Percentiles rank a stretch among this genome's conserved stretches.
phyloP scores from a whole-genome alignment of 30 jellyfish, hydroid and myxozoan species.

The Cassiopea andromeda region DNA sequence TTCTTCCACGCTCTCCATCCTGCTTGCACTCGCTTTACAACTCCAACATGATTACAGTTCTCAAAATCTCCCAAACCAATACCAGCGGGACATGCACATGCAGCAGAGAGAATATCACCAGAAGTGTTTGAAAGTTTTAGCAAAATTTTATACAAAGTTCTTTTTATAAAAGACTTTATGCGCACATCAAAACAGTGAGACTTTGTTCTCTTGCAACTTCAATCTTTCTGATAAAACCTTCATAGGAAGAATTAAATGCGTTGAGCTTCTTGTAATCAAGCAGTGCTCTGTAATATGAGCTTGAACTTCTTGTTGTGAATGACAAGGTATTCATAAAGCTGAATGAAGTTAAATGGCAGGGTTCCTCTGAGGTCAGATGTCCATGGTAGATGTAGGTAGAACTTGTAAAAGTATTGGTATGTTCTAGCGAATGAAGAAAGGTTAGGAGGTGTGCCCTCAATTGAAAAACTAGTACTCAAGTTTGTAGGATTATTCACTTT shows the following conservation, averaged over 20 bases:
- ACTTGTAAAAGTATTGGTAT: constrained; percentile 15
- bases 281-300: constrained; percentile 46
- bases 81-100: constrained; percentile 63
- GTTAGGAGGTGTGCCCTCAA: neutral
- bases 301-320: constrained; percentile 30
- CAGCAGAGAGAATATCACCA: constrained; percentile 47
- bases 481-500: constrained; percentile 10
- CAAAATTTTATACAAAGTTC: neutral
- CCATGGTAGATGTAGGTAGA: constrained; percentile 17
- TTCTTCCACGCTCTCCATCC: too few relatives aligned
- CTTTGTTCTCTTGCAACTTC: constrained; percentile 20
- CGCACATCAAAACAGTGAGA: constrained; percentile 48
- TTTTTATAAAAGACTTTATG: constrained; percentile 46
- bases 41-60: constrained; percentile 55
- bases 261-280: constrained; percentile 49
- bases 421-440: constrained; percentile 25
- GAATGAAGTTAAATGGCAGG: constrained; percentile 25
- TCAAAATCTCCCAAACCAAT: constrained; percentile 49
- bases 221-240: constrained; percentile 43
- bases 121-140: constrained; percentile 35
- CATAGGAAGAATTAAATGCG: constrained; percentile 34
- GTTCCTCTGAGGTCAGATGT: constrained; percentile 48
- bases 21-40: too few relatives aligned
- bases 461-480: neutral
- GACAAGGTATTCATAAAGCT: constrained; percentile 52